phyloP scores from a whole-genome alignment of 2,113 vertebrate species.

The Colaptes auratus region DNA sequence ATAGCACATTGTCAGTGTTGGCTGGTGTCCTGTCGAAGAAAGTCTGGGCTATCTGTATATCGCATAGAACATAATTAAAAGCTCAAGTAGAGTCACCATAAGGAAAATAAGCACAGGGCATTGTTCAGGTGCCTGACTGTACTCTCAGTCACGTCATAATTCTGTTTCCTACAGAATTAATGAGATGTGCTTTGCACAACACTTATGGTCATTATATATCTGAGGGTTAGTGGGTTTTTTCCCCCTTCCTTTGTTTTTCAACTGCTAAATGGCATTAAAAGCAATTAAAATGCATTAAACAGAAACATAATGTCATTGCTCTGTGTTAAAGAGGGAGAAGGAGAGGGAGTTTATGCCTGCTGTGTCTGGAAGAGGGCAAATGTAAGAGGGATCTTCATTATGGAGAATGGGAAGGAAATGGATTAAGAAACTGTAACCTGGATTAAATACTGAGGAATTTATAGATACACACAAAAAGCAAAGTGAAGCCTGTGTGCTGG shows the following conservation, averaged over 20 bases:
- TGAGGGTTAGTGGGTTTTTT: neutral
- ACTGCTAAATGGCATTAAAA: neutral
- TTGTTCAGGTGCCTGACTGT: neutral
- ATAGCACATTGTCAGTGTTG: neutral
- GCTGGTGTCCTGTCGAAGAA: neutral
- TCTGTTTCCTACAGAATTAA: neutral
- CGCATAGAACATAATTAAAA: neutral
- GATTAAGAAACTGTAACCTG: neutral
- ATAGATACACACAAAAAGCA: neutral
- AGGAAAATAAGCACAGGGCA: neutral
- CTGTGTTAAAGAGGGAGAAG: neutral
- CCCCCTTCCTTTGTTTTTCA: neutral
- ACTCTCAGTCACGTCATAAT: neutral
- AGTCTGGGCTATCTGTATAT: neutral
- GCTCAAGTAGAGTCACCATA: neutral
- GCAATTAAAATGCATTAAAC: neutral
- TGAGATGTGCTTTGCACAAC: neutral
- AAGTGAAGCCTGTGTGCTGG: neutral
- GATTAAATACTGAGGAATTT: neutral
- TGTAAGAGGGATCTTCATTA: neutral
- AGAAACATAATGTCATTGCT: neutral
- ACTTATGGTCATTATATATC: neutral
- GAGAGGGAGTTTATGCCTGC: neutral
- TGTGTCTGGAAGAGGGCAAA: neutral
- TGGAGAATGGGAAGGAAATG: rapidly evolving